Evolutionary conservation across 2,888 invertebrate species (phyloP).

Genomic region (Nasonovia ribisnigri): DNA sequence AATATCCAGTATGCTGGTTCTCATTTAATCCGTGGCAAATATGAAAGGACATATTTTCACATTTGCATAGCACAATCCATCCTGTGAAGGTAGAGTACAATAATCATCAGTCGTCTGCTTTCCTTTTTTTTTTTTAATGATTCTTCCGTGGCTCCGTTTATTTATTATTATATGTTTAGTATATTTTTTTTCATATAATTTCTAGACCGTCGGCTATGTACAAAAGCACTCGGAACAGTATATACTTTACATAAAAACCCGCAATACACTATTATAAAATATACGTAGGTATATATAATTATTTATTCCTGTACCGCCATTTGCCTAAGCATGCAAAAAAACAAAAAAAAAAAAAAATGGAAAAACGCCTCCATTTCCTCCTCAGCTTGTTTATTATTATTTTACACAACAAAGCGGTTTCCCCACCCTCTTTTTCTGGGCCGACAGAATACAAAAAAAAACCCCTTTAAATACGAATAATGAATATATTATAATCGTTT

Average conservation of each 20-base stretch:
- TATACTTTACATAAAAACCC: slow-evolving; percentile 62
- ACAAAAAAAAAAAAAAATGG: slow-evolving; percentile 33
- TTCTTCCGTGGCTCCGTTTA: slow-evolving; percentile 53
- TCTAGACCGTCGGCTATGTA: slow-evolving; percentile 50
- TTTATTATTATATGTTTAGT: slow-evolving; percentile 60
- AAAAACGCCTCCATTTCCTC: slow-evolving; percentile 61
- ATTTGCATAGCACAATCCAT: slow-evolving; percentile 50
- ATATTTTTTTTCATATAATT: slow-evolving; percentile 46
- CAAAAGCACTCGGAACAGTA: slow-evolving; percentile 58
- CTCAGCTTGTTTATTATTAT: slow-evolving; percentile 65
- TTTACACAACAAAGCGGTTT: slow-evolving; percentile 65
- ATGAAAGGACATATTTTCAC: slow-evolving; percentile 52
- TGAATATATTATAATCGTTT: slow-evolving; percentile 65
- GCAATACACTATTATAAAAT: slow-evolving; percentile 64
- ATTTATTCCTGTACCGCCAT: slow-evolving; percentile 64
- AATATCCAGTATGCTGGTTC: slow-evolving; percentile 50
- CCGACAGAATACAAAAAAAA: slow-evolving; percentile 47
- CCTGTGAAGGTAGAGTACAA: slow-evolving; percentile 53
- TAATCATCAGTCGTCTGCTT: slow-evolving; percentile 60
- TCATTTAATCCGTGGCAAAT: slow-evolving; percentile 48
- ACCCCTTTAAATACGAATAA: slow-evolving; percentile 62
- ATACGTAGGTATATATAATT: slow-evolving; percentile 60
- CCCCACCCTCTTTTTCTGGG: slow-evolving; percentile 52
- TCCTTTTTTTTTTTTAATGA: slow-evolving; percentile 61
- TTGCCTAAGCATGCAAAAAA: slow-evolving; percentile 63